phyloP scores from a whole-genome alignment of 2,888 invertebrate genomes.

The Apotomis capreana region DNA sequence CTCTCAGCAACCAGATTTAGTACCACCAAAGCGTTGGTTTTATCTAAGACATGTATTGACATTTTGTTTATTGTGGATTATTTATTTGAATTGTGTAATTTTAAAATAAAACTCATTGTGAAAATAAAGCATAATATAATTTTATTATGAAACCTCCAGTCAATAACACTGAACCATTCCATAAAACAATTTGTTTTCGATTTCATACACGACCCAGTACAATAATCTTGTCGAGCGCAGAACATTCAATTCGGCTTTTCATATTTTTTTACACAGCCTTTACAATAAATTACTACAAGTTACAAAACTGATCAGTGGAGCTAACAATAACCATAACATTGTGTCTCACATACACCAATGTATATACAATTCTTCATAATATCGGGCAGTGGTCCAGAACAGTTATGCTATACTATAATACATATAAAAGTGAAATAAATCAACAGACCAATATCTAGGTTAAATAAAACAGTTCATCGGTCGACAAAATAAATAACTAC shows the following conservation, averaged over 20 bases:
- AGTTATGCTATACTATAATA: slow-evolving; percentile 46
- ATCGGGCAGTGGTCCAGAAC: slow-evolving; percentile 67
- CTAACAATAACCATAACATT: slow-evolving; percentile 63
- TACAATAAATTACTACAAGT: slow-evolving; percentile 81
- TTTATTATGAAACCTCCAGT: slow-evolving; percentile 83
- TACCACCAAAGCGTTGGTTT: too few species aligned
- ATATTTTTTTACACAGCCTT: slow-evolving; percentile 81
- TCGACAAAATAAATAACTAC: slow-evolving; percentile 38
- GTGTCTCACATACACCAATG: slow-evolving; percentile 65
- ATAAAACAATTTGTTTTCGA: slow-evolving; percentile 76
- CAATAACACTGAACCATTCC: slow-evolving; percentile 82
- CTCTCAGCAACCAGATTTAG: too few species aligned
- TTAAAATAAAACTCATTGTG: slow-evolving; percentile 72
- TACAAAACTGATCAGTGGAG: slow-evolving; percentile 81
- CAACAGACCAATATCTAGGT: slow-evolving; percentile 43
- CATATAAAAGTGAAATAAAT: slow-evolving; percentile 50
- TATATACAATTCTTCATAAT: slow-evolving; percentile 77
- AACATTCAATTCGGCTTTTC: slow-evolving; percentile 70
- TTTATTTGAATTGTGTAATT: slow-evolving; percentile 32
- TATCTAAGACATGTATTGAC: slow-evolving; percentile 9
- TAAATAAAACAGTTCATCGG: slow-evolving; percentile 36
- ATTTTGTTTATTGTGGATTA: slow-evolving; percentile 39
- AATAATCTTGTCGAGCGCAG: slow-evolving; percentile 69
- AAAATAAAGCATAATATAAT: slow-evolving; percentile 84
- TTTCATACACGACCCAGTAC: slow-evolving; percentile 75